A percentile compares a stretch with the other conserved stretches of the same genome.
Evolutionary conservation across 2,113 vertebrate genomes (phyloP).

Genomic region (Pimephales promelas): DNA sequence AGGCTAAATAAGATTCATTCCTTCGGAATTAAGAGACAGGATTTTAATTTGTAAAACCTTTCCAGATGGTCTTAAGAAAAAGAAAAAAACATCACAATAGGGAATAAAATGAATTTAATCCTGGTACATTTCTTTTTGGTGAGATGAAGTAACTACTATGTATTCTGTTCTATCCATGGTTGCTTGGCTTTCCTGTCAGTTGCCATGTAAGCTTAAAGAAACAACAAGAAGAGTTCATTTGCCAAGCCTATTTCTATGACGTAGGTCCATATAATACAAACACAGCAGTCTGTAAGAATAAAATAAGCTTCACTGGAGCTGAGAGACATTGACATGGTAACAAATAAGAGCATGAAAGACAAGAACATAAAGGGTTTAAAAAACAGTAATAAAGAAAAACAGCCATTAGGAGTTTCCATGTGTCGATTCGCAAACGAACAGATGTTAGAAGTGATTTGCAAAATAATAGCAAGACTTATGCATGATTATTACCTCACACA

Average conservation of each 20-base stretch:
- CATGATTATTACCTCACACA: not conserved
- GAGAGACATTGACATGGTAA: conserved; percentile 8
- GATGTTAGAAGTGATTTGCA: not conserved
- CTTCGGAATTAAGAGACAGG: conserved; percentile 2
- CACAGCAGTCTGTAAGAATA: conserved; percentile 9
- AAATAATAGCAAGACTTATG: not conserved
- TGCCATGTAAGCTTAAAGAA: conserved; percentile 2
- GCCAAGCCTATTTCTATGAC: not conserved
- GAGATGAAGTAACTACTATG: conserved; percentile 18
- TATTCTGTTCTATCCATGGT: not conserved
- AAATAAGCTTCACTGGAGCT: conserved; percentile 33
- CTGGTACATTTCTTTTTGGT: not conserved
- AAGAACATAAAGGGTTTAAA: conserved; percentile 21
- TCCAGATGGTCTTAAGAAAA: not conserved
- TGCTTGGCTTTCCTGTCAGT: not conserved
- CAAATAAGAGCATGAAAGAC: conserved; percentile 17
- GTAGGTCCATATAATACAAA: conserved; percentile 26
- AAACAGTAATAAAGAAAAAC: conserved; percentile 3
- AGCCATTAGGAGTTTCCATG: not conserved
- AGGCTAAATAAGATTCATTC: not conserved
- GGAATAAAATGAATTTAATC: conserved; percentile 31
- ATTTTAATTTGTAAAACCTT: conserved; percentile 17
- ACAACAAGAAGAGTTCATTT: not conserved
- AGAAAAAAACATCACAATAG: not conserved
- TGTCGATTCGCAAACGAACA: not conserved